A percentile compares a stretch with the other conserved stretches of the same genome.
Conservation (phyloP, 2,797 vertebrate species). For the Yasuhikotakia modesta region DNA sequence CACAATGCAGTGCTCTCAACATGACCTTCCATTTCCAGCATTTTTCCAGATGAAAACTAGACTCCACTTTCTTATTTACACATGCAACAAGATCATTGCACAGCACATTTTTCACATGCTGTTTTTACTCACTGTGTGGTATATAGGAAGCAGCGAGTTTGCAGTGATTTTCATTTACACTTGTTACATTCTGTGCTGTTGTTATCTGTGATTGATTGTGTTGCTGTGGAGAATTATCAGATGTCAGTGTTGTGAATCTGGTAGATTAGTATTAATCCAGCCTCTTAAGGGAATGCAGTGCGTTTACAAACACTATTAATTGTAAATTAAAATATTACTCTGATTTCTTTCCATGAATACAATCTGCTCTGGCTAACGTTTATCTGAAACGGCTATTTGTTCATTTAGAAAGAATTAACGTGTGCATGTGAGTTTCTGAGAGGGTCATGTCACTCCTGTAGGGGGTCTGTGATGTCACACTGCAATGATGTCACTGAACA, state of each 20-base stretch:
- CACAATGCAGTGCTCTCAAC: not conserved
- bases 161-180: no score
- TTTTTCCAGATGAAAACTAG: not conserved
- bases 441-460: not conserved
- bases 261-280: conserved; percentile 22
- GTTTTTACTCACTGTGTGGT: no score
- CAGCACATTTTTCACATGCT: no score
- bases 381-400: no score
- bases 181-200: no score
- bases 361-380: no score
- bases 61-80: not conserved
- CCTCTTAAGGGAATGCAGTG: not conserved
- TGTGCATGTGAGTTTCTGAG: conserved; percentile 16
- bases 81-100: not conserved
- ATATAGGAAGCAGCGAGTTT: not conserved
- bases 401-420: no score
- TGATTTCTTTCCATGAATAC: not conserved
- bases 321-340: not conserved
- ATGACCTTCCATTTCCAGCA: not conserved
- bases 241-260: conserved; percentile 2
- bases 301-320: conserved; percentile 27
- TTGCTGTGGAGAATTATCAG: not conserved
- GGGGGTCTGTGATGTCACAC: conserved; percentile 44
- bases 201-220: not conserved
- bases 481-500: conserved; percentile 39